Evolutionary conservation across 1,140 invertebrate genomes (phyloP), one percentile per base, ranked within the genome.

Genomic region (Mycetomoellerius zeteki): DNA sequence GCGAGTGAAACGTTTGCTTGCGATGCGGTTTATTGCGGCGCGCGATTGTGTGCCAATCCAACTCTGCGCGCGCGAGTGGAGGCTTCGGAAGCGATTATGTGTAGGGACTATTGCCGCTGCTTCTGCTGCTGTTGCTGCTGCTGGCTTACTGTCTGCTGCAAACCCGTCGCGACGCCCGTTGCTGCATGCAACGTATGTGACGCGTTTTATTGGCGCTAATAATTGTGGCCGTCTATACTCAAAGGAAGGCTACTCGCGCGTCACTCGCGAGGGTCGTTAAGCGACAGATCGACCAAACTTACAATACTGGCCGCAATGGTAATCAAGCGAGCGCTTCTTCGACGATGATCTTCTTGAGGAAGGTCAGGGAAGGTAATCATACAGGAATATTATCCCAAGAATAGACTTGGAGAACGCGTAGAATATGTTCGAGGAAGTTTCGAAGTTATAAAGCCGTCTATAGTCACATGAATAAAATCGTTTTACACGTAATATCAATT

Each of bases 121-220:
- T 21, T 33, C 10, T n/a, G 19, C 52, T 54, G 58, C 24, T 27
- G n/a, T 3, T 75, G 72, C n/a, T 56, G 73, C n/a, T 21, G 58
- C 30, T 37, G 56, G 24, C 0, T 14, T 58, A 19, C 67, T 16
- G 21, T 12, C 87, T 69, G 54, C 50, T 62, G 50, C 52, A 50
- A 62, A 43, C 62, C 19, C 16, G 73, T 50, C 60, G 67, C 67
- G 65, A 27, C 58, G 37, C 12, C 16, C 30, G 43, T 27, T n/a
- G 52, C 5, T 33, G 75, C 64, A 47, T 33, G 75, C 33, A 43
- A 71, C 67, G 72, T 27, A 30, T 21, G 80, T 43, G 27, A 58
- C 60, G 56, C n/a, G 81, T 86, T 82, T 90, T 90, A 89, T 90
- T 84, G 85, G 58, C 60, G 85, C 86, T 90, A 84, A 90, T 89